Evolutionary conservation across 2,888 invertebrate species (phyloP).

Genomic region (Rhabditoides inermis): DNA sequence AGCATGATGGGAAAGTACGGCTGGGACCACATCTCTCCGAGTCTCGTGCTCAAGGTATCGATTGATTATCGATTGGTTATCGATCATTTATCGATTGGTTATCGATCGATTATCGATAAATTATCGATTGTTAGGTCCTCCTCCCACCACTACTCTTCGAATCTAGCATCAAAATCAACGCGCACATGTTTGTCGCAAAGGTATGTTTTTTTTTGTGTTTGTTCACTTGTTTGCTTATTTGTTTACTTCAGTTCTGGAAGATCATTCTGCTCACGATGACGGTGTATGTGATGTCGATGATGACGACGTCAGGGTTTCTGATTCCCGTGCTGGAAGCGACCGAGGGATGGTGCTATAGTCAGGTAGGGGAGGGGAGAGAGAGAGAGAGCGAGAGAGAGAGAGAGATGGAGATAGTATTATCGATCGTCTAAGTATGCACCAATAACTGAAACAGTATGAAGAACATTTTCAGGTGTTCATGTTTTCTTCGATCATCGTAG

Average conservation of each 20-base stretch:
- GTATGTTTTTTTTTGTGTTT: too few relatives aligned
- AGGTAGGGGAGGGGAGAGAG: too few relatives aligned
- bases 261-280: conserved; percentile 9
- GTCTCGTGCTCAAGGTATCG: neutral
- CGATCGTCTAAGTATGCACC: too few relatives aligned
- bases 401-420: too few relatives aligned
- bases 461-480: conserved; percentile 52
- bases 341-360: conserved; percentile 2
- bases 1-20: neutral
- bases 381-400: too few relatives aligned
- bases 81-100: neutral
- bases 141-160: conserved; percentile 56
- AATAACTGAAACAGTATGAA: too few relatives aligned
- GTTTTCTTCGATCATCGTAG: conserved; percentile 55
- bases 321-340: conserved; percentile 8
- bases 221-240: too few relatives aligned
- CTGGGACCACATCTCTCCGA: conserved; percentile 7
- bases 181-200: conserved; percentile 52
- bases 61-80: neutral
- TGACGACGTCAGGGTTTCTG: conserved; percentile 7
- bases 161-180: conserved; percentile 55
- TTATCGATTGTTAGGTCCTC: conserved; percentile 18
- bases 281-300: conserved; percentile 10
- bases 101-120: neutral
- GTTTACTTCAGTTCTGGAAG: conserved; percentile 1